Percentiles rank a stretch among this genome's conserved stretches.
Evolutionary conservation across 2,888 invertebrate genomes (phyloP).

Genomic region (Alviniconcha strummeri): DNA sequence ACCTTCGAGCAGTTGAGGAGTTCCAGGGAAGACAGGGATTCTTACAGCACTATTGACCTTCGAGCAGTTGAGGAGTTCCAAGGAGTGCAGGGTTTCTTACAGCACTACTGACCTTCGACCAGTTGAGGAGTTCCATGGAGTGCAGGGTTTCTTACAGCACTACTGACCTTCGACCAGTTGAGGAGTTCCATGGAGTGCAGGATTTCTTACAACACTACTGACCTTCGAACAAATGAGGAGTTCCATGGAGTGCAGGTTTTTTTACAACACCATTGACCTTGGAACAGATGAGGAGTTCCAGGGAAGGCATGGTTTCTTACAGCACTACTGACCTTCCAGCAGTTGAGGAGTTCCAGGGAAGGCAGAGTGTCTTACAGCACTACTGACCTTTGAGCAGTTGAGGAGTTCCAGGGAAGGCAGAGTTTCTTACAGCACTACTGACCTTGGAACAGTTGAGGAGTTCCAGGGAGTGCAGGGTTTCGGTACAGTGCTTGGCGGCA

Average conservation of each 20-base stretch:
- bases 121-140: conserved; percentile 83
- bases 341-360: background rate
- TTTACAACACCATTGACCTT: conserved; percentile 70
- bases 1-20: too few relatives aligned
- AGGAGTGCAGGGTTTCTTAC: conserved; percentile 76
- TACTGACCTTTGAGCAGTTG: conserved; percentile 80
- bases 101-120: conserved; percentile 77
- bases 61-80: conserved; percentile 84
- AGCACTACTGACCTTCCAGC: conserved; percentile 64
- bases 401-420: conserved; percentile 81
- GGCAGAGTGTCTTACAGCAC: background rate
- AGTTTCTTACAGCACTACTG: conserved; percentile 70
- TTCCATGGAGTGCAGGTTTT: conserved; percentile 74
- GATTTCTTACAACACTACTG: conserved; percentile 59
- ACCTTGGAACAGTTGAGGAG: conserved; percentile 84
- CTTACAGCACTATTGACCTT: conserved; percentile 68
- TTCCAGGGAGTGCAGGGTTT: conserved; percentile 79
- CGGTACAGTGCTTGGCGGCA: conserved; percentile 78
- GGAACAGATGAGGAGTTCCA: conserved; percentile 85
- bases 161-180: conserved; percentile 80
- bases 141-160: conserved; percentile 74
- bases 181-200: conserved; percentile 81
- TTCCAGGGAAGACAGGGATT: too few relatives aligned
- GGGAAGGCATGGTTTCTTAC: conserved; percentile 79
- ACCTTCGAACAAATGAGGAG: conserved; percentile 84